Evolutionary conservation across 2,113 vertebrate species (phyloP).

Genomic region (Carassius gibelio): DNA sequence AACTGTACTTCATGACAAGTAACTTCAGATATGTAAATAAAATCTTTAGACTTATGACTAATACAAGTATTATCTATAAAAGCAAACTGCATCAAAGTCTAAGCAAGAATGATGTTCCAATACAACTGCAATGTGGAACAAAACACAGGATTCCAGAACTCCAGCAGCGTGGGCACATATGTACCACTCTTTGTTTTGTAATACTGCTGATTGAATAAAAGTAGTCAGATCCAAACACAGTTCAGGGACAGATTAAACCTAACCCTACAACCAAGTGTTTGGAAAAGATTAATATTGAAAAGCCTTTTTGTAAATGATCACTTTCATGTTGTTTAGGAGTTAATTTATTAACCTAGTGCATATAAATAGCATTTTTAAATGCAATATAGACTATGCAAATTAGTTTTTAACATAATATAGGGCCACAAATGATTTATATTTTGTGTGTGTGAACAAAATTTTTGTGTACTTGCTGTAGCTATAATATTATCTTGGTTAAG

Average conservation of each 20-base stretch:
- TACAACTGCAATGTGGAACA: slow-evolving; percentile 18
- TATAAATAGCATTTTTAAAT: background rate
- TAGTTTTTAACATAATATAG: background rate
- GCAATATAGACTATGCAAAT: background rate
- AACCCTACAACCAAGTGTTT: background rate
- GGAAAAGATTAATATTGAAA: background rate
- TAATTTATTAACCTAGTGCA: too few species aligned
- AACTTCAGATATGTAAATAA: background rate
- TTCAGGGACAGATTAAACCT: background rate
- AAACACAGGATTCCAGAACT: slow-evolving; percentile 69
- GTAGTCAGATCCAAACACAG: background rate
- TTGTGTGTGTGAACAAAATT: background rate
- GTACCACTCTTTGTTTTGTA: slow-evolving; percentile 77
- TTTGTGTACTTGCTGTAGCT: background rate
- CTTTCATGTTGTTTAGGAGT: too few species aligned
- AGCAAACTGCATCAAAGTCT: background rate
- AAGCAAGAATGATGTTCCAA: background rate
- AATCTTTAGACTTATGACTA: background rate
- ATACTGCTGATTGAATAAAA: slow-evolving; percentile 73
- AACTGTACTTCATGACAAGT: background rate
- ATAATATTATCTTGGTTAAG: background rate
- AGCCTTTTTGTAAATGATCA: background rate
- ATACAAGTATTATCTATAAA: background rate
- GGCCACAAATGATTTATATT: background rate
- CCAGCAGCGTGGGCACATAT: slow-evolving; percentile 75